Percentiles rank a stretch among this genome's conserved stretches.
phyloP scores from a whole-genome alignment of 2,888 invertebrate genomes.

The Elmis aenea region DNA sequence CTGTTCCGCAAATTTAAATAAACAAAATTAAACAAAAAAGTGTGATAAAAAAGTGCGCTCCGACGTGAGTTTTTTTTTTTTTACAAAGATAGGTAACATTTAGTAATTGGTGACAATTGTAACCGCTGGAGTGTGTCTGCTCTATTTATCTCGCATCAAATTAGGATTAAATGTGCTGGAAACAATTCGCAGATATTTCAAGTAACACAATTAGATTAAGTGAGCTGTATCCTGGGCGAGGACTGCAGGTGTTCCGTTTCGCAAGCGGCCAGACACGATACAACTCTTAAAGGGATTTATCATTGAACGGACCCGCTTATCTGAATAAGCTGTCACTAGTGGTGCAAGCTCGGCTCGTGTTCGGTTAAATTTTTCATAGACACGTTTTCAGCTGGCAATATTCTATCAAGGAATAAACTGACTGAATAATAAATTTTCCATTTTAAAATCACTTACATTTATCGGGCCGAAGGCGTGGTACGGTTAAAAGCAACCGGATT shows the following conservation, averaged over 20 bases:
- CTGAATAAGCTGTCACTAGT: conserved; percentile 18
- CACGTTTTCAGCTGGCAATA: conserved; percentile 19
- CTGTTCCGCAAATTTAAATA: no score
- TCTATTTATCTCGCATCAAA: no score
- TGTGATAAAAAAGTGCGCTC: no score
- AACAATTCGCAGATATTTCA: conserved; percentile 12
- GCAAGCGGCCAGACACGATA: conserved; percentile 15
- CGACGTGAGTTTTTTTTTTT: no score
- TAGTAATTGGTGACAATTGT: no score
- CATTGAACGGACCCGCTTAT: conserved; percentile 17
- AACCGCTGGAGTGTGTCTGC: no score
- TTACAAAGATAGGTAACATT: no score
- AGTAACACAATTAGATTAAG: conserved; percentile 17
- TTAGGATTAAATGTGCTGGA: no score
- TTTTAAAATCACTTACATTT: conserved; percentile 17
- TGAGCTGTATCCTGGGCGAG: conserved; percentile 13
- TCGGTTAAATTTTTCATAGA: conserved; percentile 22
- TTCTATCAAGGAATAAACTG: conserved; percentile 20
- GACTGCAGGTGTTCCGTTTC: conserved; percentile 21
- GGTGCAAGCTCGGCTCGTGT: conserved; percentile 3
- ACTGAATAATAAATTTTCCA: conserved; percentile 24
- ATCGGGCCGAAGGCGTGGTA: no score
- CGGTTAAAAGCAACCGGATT: no score
- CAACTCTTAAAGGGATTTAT: conserved; percentile 19
- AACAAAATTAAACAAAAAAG: no score